phyloP scores from a whole-genome alignment of 2,113 vertebrate genomes.

The Mormyrus iriodes region DNA sequence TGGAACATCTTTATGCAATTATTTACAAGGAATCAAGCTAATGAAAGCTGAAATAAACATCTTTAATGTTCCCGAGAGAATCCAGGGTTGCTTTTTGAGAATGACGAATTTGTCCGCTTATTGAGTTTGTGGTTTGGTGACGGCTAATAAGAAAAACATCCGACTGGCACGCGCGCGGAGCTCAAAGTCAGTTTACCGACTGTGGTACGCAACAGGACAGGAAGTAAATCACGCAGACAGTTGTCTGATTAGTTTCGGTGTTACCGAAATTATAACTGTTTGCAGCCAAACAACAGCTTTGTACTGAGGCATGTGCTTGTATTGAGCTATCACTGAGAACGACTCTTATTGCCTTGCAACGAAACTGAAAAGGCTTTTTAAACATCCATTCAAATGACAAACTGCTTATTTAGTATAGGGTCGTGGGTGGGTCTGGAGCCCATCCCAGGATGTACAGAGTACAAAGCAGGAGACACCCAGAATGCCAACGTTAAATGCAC shows the following conservation, averaged over 20 bases:
- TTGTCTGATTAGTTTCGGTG: background rate
- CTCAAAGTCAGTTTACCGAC: background rate
- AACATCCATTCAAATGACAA: background rate
- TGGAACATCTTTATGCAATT: constrained; percentile 3
- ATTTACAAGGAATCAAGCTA: constrained; percentile 10
- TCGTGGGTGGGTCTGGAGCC: background rate
- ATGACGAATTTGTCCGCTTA: background rate
- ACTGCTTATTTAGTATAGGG: background rate
- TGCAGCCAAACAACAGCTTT: background rate
- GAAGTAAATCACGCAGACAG: background rate
- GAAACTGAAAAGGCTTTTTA: background rate
- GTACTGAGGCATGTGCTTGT: background rate
- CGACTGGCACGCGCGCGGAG: background rate
- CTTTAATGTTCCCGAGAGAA: background rate
- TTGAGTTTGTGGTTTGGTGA: constrained; percentile 7
- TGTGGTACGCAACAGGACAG: background rate
- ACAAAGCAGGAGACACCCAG: background rate
- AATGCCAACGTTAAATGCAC: background rate
- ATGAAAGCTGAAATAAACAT: constrained; percentile 1
- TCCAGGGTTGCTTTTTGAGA: background rate
- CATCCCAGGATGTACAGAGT: background rate
- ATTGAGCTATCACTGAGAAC: background rate
- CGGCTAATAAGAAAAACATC: background rate
- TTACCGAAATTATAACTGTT: background rate
- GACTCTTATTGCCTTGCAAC: background rate